These are phyloP conservation scores for Garrulus glandarius DNA, from an alignment of 2,797 vertebrate species.

Conservation along the genomic window DNA sequence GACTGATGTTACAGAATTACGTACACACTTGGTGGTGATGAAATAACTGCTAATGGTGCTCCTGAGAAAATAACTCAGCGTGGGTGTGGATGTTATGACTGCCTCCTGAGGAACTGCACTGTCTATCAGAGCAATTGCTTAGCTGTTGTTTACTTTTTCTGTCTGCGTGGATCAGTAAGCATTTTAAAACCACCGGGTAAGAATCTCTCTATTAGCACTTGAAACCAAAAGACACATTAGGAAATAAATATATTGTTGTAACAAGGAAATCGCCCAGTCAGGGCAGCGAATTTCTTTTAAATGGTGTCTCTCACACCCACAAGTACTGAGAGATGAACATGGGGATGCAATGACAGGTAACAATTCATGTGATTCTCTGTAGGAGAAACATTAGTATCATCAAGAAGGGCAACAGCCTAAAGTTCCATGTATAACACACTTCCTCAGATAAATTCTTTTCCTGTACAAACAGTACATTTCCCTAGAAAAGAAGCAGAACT, in stretches of 20 bases:
- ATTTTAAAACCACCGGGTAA: slow-evolving; percentile 24
- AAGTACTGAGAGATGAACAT: background rate
- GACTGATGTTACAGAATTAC: background rate
- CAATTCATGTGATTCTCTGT: background rate
- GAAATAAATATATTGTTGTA: background rate
- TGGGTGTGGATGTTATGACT: background rate
- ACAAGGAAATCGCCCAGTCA: background rate
- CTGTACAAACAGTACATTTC: background rate
- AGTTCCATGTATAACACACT: background rate
- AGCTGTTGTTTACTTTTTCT: background rate
- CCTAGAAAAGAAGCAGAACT: background rate
- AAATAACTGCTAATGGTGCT: background rate
- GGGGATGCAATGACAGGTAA: background rate
- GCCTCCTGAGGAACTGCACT: background rate
- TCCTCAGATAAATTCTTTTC: background rate
- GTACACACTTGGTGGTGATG: background rate
- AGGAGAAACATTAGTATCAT: background rate
- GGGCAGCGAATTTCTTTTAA: background rate
- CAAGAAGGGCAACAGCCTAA: background rate
- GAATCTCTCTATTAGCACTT: background rate
- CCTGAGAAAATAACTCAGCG: background rate
- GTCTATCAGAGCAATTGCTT: background rate
- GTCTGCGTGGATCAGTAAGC: background rate
- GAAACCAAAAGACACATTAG: background rate
- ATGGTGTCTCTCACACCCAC: background rate